Evolutionary conservation across 2,113 vertebrate genomes (phyloP).

Genomic region (Origma solitaria): DNA sequence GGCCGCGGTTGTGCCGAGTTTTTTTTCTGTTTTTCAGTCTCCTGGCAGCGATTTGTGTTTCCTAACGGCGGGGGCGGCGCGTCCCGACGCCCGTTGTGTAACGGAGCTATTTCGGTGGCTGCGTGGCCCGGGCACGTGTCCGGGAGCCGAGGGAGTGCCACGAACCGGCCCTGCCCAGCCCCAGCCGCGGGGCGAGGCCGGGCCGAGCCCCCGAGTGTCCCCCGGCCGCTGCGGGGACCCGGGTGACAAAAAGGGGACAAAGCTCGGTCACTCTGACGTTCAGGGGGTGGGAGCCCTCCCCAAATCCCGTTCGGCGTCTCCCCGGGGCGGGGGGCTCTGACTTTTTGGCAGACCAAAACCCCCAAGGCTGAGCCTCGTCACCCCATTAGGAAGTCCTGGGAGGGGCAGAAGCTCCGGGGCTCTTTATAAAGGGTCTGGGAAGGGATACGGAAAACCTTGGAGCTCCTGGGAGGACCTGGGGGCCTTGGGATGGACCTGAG

Average conservation of each 20-base stretch:
- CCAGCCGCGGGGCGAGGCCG: rapidly evolving
- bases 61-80: background rate
- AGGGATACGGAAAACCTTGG: background rate
- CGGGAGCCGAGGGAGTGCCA: rapidly evolving
- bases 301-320: rapidly evolving
- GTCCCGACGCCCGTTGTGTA: background rate
- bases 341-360: background rate
- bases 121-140: background rate
- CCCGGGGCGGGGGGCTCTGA: rapidly evolving
- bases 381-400: rapidly evolving
- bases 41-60: background rate
- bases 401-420: background rate
- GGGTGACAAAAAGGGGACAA: background rate
- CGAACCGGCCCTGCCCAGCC: background rate
- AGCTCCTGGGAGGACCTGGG: background rate
- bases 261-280: rapidly evolving
- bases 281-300: rapidly evolving
- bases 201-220: background rate
- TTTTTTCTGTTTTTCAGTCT: background rate
- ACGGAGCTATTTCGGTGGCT: background rate
- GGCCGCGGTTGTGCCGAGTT: background rate
- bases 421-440: background rate
- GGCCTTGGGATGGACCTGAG: background rate
- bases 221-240: rapidly evolving
- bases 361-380: background rate